Base-by-base conservation (phyloP, 1,140 invertebrate species). In the Neodiprion virginianus region DNA sequence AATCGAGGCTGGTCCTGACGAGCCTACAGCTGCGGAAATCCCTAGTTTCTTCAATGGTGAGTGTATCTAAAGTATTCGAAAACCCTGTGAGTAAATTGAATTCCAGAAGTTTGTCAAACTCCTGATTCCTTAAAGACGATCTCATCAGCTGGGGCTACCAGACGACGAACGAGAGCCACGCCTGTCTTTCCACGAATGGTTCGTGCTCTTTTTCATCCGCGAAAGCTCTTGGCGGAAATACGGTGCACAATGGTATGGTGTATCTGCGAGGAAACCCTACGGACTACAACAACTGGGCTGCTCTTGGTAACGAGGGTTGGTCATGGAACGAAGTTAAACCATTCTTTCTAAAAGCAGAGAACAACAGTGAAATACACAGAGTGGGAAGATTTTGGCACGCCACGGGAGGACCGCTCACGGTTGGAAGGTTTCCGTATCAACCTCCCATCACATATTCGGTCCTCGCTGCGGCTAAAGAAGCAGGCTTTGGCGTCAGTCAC, bases 241-340 rank as follows among this genome's bases (percentile, higher is more conserved):
- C 92, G 8, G 90, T 91, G 0, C 90, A 95, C 75, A 96, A 96
- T 81, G 94, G 93, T 1, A 95, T 96, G 94, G 94, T 95, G 86
- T 96, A 96, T 81, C 92, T 93, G 75, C 89, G 94, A 61, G 95
- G 95, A 0, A 91, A 95, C 83, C 88, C 93, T 0, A 90, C 86
- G 48, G 94, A 96, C 85, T 96, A 94, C 83, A 91, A 96, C 78
- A 87, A 92, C 14, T 96, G 95, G 95, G 93, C 90, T 3, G 91
- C 90, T 0, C 89, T 93, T 72, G 98, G 98, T 0, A 96, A 96
- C 78, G 89, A 89, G 0, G 96, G 96, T 40, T 99, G 97, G 97
- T 91, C 93, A 40, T 99, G 95, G 88, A 91, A 94, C 17, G 95
- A 97, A 7, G 94, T 88, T 68, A 80, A 92, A 14, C 91, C 91